Evolutionary conservation across 2,888 invertebrate species (phyloP), one percentile per base, ranked within the genome.

Genomic region (Synanthedon formicaeformis): DNA sequence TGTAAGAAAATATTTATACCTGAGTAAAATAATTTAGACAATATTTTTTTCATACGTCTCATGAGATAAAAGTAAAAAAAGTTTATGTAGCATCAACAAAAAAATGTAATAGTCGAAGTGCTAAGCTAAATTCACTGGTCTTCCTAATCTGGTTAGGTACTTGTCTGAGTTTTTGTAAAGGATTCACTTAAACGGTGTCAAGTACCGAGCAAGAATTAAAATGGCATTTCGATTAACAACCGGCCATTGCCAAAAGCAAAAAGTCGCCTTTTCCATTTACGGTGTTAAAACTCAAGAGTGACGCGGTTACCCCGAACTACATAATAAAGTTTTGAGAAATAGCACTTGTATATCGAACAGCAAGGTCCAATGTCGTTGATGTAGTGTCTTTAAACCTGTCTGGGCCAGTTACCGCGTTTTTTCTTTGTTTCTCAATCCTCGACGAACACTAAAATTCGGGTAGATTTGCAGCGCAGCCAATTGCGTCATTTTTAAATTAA

Each of bases 191-290:
- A 59, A 45, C 45, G 13, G 18, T 49, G 49, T 49, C 8, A 49
- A 10, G 49, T 16, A 16, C 34, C 34, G 34, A 34, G 18, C 18
- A 18, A 51, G 55, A 58, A 57, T 52, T 51, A 65, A 65, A 66
- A 66, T 65, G 69, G 66, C 69, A 69, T 71, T 75, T 71, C 64
- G 64, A 73, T 74, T 66, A 64, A 63, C 66, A 74, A 75, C 77
- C 76, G 80, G 82, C 81, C 82, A 81, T 81, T 83, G 79, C 81
- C 86, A 82, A 87, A 86, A 83, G 73, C 68, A 71, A 73, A 67
- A 80, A 75, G 75, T 75, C 65, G 85, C 73, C 71, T 69, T 79
- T 77, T 75, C 86, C 86, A 77, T 82, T 75, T 81, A 81, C 71
- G 84, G 85, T 61, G 65, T 73, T 78, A 81, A 82, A 78, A 75